Percentiles rank a stretch among this genome's conserved stretches.
These are phyloP conservation scores for Kryptolebias marmoratus DNA, from an alignment of 2,113 vertebrate species.

Conservation along the genomic window DNA sequence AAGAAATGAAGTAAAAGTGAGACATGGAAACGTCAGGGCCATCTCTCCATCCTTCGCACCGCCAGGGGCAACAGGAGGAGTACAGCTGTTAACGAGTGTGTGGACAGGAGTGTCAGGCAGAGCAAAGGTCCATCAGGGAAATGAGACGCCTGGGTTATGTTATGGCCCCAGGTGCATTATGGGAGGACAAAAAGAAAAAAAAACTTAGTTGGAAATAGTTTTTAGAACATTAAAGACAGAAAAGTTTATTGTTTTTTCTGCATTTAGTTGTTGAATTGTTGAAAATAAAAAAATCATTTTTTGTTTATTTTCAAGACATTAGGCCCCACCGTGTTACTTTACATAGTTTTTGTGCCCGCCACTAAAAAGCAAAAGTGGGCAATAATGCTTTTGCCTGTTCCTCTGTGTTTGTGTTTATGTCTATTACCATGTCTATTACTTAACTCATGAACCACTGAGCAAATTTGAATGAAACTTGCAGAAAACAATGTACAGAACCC, in stretches of 20 bases:
- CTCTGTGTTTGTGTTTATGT: too few species aligned
- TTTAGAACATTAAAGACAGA: constrained; percentile 43
- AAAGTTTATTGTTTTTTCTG: constrained; percentile 15
- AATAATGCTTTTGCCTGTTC: too few species aligned
- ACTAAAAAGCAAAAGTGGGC: not conserved
- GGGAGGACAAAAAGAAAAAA: constrained; percentile 69
- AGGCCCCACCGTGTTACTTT: too few species aligned
- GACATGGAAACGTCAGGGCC: constrained; percentile 64
- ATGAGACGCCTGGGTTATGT: constrained; percentile 71
- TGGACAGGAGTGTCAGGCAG: constrained; percentile 75
- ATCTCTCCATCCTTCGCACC: constrained; percentile 64
- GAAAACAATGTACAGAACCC: too few species aligned
- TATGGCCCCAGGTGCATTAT: constrained; percentile 77
- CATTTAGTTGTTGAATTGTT: constrained; percentile 14
- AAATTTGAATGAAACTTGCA: too few species aligned
- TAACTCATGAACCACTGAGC: too few species aligned
- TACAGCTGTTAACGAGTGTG: constrained; percentile 81
- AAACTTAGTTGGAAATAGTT: constrained; percentile 76
- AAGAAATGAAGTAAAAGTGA: constrained; percentile 52
- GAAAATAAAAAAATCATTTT: not conserved
- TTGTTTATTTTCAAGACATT: not conserved
- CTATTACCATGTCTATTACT: too few species aligned
- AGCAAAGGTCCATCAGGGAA: constrained; percentile 80
- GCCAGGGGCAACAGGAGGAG: constrained; percentile 69
- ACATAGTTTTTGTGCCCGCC: too few species aligned